Evolutionary conservation across 2,113 vertebrate genomes (phyloP).

Genomic region (Amphiprion percula): DNA sequence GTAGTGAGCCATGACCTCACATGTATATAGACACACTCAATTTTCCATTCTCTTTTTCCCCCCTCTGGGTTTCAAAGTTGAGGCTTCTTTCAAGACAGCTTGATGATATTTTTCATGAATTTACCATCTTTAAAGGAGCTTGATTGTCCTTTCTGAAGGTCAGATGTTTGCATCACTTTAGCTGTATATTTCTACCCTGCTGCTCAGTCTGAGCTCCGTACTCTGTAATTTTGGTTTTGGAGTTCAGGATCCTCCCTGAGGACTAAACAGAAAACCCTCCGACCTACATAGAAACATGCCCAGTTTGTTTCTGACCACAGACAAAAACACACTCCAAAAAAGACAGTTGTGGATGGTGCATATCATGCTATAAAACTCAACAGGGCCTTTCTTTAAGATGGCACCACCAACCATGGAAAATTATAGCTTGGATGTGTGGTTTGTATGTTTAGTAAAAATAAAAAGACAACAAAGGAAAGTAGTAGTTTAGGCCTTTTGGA

Average conservation of each 20-base stretch:
- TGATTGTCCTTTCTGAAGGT: constrained; percentile 29
- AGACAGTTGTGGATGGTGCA: constrained; percentile 51
- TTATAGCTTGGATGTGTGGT: constrained; percentile 55
- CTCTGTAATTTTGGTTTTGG: constrained; percentile 79
- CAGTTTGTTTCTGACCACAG: constrained; percentile 56
- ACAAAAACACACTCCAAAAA: neutral
- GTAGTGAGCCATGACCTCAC: constrained; percentile 17
- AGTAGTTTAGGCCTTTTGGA: constrained; percentile 15
- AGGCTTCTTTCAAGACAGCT: neutral
- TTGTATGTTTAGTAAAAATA: constrained; percentile 38
- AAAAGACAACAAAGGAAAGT: constrained; percentile 57
- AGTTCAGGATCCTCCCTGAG: constrained; percentile 48
- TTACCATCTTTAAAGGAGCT: constrained; percentile 2
- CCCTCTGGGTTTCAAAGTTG: neutral
- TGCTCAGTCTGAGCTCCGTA: constrained; percentile 12
- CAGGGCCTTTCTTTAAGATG: constrained; percentile 49
- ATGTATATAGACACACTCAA: neutral
- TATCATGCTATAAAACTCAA: constrained; percentile 54
- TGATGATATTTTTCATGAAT: neutral
- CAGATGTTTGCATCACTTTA: constrained; percentile 30
- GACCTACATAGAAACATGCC: constrained; percentile 28
- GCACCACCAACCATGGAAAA: constrained; percentile 59
- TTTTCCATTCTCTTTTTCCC: neutral
- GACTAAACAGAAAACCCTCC: constrained; percentile 47
- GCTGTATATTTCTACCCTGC: constrained; percentile 2